These are phyloP conservation scores for Sturnira hondurensis DNA, from an alignment of 2,113 vertebrate genomes.

Conservation along the genomic window DNA sequence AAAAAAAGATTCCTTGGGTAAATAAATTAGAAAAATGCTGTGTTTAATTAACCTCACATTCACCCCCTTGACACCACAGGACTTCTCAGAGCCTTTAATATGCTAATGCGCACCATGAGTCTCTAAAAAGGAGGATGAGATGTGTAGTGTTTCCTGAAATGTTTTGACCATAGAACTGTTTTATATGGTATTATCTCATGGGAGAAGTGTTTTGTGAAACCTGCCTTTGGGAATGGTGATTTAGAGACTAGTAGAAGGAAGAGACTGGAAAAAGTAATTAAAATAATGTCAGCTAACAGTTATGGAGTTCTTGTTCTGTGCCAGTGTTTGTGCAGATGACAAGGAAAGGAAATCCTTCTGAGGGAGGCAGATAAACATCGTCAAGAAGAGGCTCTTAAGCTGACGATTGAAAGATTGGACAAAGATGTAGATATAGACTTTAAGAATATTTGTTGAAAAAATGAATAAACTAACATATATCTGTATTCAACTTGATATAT, in stretches of 20 bases:
- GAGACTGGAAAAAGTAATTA: not conserved
- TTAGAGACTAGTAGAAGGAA: not conserved
- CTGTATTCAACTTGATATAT: not conserved
- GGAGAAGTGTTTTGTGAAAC: conserved; percentile 4
- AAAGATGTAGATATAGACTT: not conserved
- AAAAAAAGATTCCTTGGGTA: not conserved
- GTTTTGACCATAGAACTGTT: not conserved
- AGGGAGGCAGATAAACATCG: not conserved
- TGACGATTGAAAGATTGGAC: not conserved
- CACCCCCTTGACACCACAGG: not conserved
- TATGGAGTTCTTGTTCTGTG: not conserved
- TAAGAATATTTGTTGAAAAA: not conserved
- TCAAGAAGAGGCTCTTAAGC: not conserved
- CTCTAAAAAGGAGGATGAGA: not conserved
- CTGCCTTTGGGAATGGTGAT: not conserved
- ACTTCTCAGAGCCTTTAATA: not conserved
- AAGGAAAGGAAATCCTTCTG: not conserved
- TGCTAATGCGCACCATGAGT: not conserved
- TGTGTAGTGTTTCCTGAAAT: not conserved
- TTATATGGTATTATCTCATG: not conserved
- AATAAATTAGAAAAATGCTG: not conserved
- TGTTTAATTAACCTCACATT: not conserved
- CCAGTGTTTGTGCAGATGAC: not conserved
- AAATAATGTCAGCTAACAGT: not conserved
- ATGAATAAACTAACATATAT: not conserved